Percentiles rank a stretch among this genome's conserved stretches.
Evolutionary conservation across 2,113 vertebrate species (phyloP).

Genomic region (Crypturellus undulatus): DNA sequence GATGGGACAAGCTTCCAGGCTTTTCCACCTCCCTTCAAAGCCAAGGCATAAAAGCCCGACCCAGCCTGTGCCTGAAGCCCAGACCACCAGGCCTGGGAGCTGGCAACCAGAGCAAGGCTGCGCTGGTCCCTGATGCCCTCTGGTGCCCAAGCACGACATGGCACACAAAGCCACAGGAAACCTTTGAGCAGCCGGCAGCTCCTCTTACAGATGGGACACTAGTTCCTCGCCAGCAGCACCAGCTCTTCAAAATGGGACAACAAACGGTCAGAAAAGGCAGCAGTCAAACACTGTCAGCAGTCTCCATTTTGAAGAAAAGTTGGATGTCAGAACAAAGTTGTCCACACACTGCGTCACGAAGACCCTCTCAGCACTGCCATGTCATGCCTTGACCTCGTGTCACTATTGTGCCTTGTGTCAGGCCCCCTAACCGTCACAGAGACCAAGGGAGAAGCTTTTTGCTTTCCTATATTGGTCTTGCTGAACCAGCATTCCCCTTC

Average conservation of each 20-base stretch:
- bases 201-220: background rate
- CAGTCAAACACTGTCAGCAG: background rate
- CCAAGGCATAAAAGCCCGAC: background rate
- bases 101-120: background rate
- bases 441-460: background rate
- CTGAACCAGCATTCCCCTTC: background rate
- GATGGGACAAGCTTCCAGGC: fast-evolving
- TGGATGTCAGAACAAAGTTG: background rate
- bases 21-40: background rate
- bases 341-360: background rate
- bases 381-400: background rate
- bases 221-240: background rate
- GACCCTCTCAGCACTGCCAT: background rate
- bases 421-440: background rate
- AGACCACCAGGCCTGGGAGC: background rate
- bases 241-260: background rate
- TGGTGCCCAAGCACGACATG: background rate
- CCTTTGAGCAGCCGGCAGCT: background rate
- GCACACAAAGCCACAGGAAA: background rate
- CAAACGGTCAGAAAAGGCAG: background rate
- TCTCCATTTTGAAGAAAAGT: background rate
- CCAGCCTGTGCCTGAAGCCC: background rate
- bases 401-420: background rate
- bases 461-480: background rate
- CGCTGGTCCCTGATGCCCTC: background rate